Percentiles rank a stretch among this genome's conserved stretches.
These are phyloP conservation scores for Gonatopus flavifemur DNA, from an alignment of 1,140 invertebrate species.

Conservation along the genomic window DNA sequence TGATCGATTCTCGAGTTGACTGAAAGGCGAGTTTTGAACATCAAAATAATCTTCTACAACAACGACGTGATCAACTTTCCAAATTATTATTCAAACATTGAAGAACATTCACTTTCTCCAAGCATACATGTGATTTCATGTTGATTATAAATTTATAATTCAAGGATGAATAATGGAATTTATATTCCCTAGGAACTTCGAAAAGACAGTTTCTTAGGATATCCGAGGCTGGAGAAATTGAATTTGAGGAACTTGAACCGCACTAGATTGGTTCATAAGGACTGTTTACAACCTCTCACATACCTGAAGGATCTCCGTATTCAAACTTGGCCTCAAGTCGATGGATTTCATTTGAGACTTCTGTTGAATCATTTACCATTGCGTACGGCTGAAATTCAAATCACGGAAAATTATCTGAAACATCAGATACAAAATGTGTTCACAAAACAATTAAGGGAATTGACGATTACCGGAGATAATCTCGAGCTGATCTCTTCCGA, in stretches of 20 bases:
- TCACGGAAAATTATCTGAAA: constrained; percentile 70
- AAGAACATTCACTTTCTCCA: too few relatives aligned
- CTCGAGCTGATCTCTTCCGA: constrained; percentile 70
- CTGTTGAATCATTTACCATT: constrained; percentile 62
- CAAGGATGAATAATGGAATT: constrained; percentile 28
- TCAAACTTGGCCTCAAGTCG: constrained; percentile 68
- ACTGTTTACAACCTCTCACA: constrained; percentile 64
- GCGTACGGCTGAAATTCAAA: constrained; percentile 68
- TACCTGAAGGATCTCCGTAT: constrained; percentile 64
- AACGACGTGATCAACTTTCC: too few relatives aligned
- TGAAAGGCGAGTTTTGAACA: too few relatives aligned
- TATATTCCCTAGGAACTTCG: constrained; percentile 63
- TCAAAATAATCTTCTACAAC: too few relatives aligned
- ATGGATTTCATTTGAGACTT: constrained; percentile 66
- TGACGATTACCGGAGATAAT: constrained; percentile 76
- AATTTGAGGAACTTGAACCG: constrained; percentile 51
- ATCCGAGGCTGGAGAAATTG: constrained; percentile 53
- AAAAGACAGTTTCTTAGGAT: constrained; percentile 56
- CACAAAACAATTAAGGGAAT: constrained; percentile 72
- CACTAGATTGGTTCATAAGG: constrained; percentile 62
- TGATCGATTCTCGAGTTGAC: too few relatives aligned
- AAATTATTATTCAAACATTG: too few relatives aligned
- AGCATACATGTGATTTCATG: too few relatives aligned
- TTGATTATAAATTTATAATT: neutral
- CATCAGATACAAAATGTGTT: constrained; percentile 73